Evolutionary conservation across 2,113 vertebrate species (phyloP).

Genomic region (Colius striatus): DNA sequence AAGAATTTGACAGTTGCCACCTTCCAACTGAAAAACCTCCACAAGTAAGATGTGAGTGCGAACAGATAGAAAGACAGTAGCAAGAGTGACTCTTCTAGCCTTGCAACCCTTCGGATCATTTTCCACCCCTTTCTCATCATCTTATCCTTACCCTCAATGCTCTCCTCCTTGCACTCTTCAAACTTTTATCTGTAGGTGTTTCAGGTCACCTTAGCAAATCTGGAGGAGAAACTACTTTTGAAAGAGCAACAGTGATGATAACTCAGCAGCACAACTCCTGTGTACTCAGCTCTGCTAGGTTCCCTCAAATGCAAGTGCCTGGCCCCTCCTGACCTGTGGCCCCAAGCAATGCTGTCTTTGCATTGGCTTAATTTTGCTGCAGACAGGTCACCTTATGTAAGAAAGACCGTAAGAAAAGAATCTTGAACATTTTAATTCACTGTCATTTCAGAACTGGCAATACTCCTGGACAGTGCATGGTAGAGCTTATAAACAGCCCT

Average conservation of each 20-base stretch:
- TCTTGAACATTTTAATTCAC: background rate
- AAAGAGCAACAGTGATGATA: background rate
- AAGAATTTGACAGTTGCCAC: background rate
- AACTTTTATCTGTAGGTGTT: background rate
- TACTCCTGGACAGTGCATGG: background rate
- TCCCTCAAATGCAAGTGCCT: background rate
- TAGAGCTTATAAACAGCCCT: slow-evolving; percentile 10
- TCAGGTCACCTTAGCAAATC: background rate
- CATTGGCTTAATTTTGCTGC: background rate
- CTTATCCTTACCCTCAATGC: background rate
- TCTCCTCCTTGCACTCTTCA: background rate
- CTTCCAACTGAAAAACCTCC: background rate
- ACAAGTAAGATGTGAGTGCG: background rate
- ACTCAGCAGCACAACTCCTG: background rate
- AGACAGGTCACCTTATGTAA: background rate
- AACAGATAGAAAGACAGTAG: background rate
- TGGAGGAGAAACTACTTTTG: background rate
- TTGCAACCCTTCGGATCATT: background rate
- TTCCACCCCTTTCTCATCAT: background rate
- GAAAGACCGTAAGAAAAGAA: background rate
- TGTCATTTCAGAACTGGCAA: background rate
- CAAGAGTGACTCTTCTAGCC: background rate
- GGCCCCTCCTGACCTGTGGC: background rate
- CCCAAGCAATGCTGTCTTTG: background rate
- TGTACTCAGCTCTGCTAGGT: background rate